phyloP scores from a whole-genome alignment of 1,140 invertebrate genomes.

The Nephotettix cincticeps region DNA sequence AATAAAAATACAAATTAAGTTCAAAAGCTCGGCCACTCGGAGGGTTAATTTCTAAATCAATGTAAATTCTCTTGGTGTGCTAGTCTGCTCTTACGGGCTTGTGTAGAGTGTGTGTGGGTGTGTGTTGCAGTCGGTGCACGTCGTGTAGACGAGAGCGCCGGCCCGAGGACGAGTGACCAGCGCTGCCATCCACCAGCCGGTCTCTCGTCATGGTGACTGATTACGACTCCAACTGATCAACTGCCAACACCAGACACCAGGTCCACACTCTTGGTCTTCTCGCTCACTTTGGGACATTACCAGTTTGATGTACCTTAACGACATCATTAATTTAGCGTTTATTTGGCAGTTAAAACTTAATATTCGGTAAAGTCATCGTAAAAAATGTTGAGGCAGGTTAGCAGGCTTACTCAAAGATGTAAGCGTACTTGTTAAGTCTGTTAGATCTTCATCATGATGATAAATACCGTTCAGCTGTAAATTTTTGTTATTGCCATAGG shows the following conservation, averaged over 20 bases:
- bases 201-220: not conserved
- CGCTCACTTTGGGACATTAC: not conserved
- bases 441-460: too few relatives aligned
- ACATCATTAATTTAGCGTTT: not conserved
- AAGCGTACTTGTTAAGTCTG: too few relatives aligned
- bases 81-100: too few relatives aligned
- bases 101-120: too few relatives aligned
- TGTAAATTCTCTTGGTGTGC: too few relatives aligned
- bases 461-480: too few relatives aligned
- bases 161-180: constrained; percentile 15
- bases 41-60: too few relatives aligned
- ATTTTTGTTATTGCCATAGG: too few relatives aligned
- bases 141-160: constrained; percentile 15
- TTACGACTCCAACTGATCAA: not conserved
- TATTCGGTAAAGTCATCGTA: not conserved
- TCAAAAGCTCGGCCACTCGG: too few relatives aligned
- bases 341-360: not conserved
- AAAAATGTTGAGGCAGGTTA: not conserved
- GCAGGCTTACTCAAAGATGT: too few relatives aligned
- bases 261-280: not conserved
- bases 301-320: not conserved
- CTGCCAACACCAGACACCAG: not conserved
- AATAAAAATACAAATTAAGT: too few relatives aligned
- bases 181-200: constrained; percentile 4
- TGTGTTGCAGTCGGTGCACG: constrained; percentile 24